Evolutionary conservation across 2,888 invertebrate genomes (phyloP).

Genomic region (Drosophila infuscata): DNA sequence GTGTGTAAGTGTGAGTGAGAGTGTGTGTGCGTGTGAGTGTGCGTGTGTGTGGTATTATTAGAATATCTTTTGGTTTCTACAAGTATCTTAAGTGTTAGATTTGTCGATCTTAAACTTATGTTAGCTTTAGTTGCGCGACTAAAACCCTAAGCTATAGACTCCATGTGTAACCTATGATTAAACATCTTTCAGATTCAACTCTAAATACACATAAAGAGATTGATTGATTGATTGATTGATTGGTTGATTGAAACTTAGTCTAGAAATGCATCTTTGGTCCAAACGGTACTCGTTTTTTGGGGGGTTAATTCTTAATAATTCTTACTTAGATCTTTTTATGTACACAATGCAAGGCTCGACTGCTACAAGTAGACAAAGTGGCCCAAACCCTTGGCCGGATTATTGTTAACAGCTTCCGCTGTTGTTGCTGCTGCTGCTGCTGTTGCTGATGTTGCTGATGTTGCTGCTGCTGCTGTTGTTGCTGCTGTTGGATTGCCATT

Average conservation of each 20-base stretch:
- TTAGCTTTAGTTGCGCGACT: slow-evolving; percentile 60
- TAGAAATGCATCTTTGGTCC: slow-evolving; percentile 78
- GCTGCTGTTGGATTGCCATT: slow-evolving; percentile 60
- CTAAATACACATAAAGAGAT: slow-evolving; percentile 25
- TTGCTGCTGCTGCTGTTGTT: background rate
- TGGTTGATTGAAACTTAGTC: slow-evolving; percentile 38
- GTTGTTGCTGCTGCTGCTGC: slow-evolving; percentile 1
- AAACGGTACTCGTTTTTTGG: slow-evolving; percentile 59
- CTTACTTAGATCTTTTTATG: slow-evolving; percentile 14
- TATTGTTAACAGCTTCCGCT: slow-evolving; percentile 84
- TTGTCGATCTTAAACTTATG: slow-evolving; percentile 51
- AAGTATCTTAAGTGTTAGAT: slow-evolving; percentile 40
- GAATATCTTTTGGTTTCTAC: slow-evolving; percentile 73
- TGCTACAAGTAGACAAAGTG: slow-evolving; percentile 84
- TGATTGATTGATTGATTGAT: slow-evolving; percentile 38
- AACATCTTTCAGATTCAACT: slow-evolving; percentile 14
- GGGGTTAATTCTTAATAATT: slow-evolving; percentile 17
- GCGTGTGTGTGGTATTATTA: slow-evolving; percentile 40
- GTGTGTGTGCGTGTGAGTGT: background rate
- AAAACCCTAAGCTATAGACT: slow-evolving; percentile 73
- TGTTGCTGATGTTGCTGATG: background rate
- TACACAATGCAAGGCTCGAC: slow-evolving; percentile 34
- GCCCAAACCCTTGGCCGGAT: slow-evolving; percentile 84
- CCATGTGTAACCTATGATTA: slow-evolving; percentile 31
- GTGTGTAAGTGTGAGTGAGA: slow-evolving; percentile 6